Conservation (phyloP, 2,797 vertebrate genomes). For the Halcyon smyrnensis region DNA sequence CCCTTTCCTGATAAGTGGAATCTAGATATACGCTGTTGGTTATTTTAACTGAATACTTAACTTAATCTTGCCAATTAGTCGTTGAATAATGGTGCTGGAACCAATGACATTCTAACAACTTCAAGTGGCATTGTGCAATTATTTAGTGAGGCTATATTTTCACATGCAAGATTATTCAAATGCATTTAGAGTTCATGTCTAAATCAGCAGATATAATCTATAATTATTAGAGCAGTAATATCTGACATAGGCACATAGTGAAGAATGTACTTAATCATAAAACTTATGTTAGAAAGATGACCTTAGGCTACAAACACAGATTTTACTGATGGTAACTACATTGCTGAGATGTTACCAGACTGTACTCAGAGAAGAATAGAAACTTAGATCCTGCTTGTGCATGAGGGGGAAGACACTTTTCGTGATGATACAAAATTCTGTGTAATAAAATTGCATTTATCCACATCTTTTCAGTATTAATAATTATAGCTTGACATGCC, state of each 20-base stretch:
- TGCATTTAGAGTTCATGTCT: neutral
- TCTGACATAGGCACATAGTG: neutral
- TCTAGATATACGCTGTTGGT: neutral
- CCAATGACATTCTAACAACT: neutral
- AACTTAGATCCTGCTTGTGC: neutral
- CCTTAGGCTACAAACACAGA: neutral
- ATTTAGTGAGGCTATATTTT: neutral
- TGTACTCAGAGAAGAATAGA: neutral
- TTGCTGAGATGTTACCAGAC: neutral
- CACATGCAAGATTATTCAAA: neutral
- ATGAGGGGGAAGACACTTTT: neutral
- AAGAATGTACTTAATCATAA: neutral
- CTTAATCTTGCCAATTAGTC: neutral
- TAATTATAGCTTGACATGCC: neutral
- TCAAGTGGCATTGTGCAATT: neutral
- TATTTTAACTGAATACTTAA: neutral
- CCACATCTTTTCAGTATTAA: neutral
- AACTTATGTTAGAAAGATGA: neutral
- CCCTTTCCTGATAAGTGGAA: neutral
- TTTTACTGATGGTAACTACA: neutral
- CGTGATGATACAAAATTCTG: neutral
- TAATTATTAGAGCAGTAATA: neutral
- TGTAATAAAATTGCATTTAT: neutral
- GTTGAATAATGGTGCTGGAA: neutral
- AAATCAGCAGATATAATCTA: neutral